Percentiles rank a stretch among this genome's conserved stretches.
These are phyloP conservation scores for Sacculina carcini DNA, from an alignment of 2,888 invertebrate genomes.

Conservation along the genomic window DNA sequence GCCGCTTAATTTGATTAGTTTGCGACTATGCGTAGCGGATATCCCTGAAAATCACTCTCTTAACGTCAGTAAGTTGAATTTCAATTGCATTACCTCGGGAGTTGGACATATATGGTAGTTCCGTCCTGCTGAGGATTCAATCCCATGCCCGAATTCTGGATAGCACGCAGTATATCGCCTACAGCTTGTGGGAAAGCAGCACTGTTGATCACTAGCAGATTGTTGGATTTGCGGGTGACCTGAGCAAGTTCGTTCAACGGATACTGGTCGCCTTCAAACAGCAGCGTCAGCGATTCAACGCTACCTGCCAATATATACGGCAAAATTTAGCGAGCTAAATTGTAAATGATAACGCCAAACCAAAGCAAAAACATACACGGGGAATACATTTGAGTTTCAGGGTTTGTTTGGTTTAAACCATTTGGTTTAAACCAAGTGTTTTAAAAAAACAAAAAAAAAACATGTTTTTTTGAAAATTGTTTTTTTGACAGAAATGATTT, in stretches of 20 bases:
- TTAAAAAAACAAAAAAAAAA: no score
- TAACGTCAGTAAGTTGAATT: background rate
- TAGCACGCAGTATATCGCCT: constrained; percentile 40
- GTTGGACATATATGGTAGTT: constrained; percentile 57
- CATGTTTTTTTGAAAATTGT: no score
- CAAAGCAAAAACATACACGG: no score
- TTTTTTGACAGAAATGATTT: no score
- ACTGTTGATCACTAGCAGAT: constrained; percentile 58
- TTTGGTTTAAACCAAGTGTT: no score
- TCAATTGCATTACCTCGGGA: constrained; percentile 41
- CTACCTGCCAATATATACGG: no score
- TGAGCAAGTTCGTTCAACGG: constrained; percentile 67
- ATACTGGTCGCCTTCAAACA: constrained; percentile 49
- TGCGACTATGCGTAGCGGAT: no score
- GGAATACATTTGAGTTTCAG: no score
- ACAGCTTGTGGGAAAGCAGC: constrained; percentile 60
- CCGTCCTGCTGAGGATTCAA: constrained; percentile 86
- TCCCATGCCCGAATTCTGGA: constrained; percentile 58
- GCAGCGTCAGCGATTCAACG: constrained; percentile 45
- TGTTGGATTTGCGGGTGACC: constrained; percentile 59
- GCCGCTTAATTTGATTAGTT: no score
- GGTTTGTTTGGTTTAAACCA: no score
- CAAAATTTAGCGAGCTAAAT: no score
- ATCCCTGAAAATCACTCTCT: background rate
- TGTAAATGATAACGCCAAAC: no score